Percentiles rank a stretch among this genome's conserved stretches.
Conservation (phyloP, 1,140 invertebrate genomes). For the Spodoptera frugiperda region DNA sequence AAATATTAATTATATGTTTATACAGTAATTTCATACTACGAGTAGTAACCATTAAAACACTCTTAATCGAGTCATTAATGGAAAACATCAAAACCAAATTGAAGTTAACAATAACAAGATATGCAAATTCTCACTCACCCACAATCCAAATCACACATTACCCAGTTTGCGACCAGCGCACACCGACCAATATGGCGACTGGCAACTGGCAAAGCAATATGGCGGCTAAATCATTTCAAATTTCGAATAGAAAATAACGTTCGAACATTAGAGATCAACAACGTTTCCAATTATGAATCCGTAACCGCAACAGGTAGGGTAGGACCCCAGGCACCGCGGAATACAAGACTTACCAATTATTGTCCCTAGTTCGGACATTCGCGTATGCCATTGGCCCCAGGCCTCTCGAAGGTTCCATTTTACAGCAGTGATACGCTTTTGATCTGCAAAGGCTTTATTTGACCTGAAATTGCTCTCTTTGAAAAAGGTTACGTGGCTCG, state of each 20-base stretch:
- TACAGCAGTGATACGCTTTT: slow-evolving; percentile 6
- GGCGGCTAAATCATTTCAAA: background rate
- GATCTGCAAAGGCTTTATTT: slow-evolving; percentile 28
- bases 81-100: too few species aligned
- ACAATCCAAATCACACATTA: background rate
- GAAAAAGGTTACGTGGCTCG: slow-evolving; percentile 3
- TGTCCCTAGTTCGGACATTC: slow-evolving; percentile 2
- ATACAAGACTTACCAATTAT: slow-evolving; percentile 35
- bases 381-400: slow-evolving; percentile 7
- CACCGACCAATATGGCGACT: background rate
- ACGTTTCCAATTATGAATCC: slow-evolving; percentile 31
- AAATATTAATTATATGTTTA: too few species aligned
- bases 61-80: too few species aligned
- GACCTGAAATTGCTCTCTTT: background rate
- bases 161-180: background rate
- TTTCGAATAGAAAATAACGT: background rate
- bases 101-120: too few species aligned
- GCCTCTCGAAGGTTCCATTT: background rate
- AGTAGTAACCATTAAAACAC: too few species aligned
- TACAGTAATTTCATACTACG: too few species aligned
- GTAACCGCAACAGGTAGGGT: slow-evolving; percentile 21
- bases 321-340: slow-evolving; percentile 1
- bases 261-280: slow-evolving; percentile 2
- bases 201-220: too few species aligned
- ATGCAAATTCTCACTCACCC: background rate